Base-by-base conservation (phyloP, 2,888 invertebrate species). In the Tromatobia lineatoria region DNA sequence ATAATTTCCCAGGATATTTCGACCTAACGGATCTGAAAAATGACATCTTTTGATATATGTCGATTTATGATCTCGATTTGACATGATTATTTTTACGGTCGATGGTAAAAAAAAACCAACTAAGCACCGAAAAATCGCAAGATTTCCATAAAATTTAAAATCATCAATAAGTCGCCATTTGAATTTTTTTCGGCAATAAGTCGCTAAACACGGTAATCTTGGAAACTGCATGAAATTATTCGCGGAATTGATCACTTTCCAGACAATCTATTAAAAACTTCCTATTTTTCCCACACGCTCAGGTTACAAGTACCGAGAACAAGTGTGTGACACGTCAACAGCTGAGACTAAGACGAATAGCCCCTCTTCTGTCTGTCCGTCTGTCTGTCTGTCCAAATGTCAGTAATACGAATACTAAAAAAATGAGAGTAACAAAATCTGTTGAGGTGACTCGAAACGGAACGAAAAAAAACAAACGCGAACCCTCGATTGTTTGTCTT, bases 401-500 rank as follows among this genome's bases (percentile, higher is more conserved):
- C 52, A 52, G 52, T 73, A 78, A 61, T 45, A 20, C 54, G 50
- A 75, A 34, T 38, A 64, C 13, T 25, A 73, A 73, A 82, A 47
- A 54, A 38, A 70, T 45, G 23, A n/a, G 69, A 80, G 83, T 80
- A 80, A 84, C 80, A 29, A 84, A 84, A 83, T 83, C 80, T 83
- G 83, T 83, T 76, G 76, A 61, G 83, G 50, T 75, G 83, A 67
- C 76, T 29, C 11, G 38, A 47, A 80, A 67, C 20, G 52, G 69
- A 64, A 61, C 34, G 73, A 67, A 79, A 42, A 67, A 82, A 86
- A 80, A 83, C 67, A 80, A 78, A 54, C 80, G 67, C 54, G 29
- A 67, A 54, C 45, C 73, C 42, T 74, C 77, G 77, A 71, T 75
- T 84, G 86, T 79, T 76, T 81, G 83, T 84, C 82, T 61, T 73